phyloP scores from a whole-genome alignment of 1,140 invertebrate species.

The Hylaeus volcanicus region DNA sequence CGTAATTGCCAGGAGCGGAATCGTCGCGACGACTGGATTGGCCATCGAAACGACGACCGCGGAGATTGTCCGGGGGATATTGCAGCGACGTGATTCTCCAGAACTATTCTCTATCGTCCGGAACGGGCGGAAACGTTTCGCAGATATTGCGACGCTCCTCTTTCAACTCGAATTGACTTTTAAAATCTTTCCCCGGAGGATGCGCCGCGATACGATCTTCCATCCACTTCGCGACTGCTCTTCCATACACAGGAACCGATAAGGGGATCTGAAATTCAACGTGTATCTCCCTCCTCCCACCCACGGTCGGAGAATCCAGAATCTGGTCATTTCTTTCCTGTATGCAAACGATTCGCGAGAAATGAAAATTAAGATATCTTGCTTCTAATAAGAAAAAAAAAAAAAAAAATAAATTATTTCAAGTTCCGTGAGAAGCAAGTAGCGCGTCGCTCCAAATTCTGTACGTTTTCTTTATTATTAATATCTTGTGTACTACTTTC shows the following conservation, averaged over 20 bases:
- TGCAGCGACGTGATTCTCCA: background rate
- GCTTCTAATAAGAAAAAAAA: too few species aligned
- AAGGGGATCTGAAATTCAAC: background rate
- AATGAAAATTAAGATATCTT: background rate
- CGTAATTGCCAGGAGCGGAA: background rate
- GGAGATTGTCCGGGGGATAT: background rate
- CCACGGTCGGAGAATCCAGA: background rate
- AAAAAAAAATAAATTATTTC: too few species aligned
- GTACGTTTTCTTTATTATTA: too few species aligned
- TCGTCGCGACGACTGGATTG: background rate
- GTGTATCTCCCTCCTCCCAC: background rate
- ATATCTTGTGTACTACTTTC: too few species aligned
- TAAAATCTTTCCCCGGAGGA: conserved; percentile 2
- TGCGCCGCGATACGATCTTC: background rate
- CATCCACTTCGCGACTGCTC: background rate
- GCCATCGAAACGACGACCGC: background rate
- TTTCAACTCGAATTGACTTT: conserved; percentile 6
- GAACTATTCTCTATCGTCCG: background rate
- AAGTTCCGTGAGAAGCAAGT: too few species aligned
- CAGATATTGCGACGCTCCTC: background rate
- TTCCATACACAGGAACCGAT: background rate
- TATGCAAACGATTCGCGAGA: background rate
- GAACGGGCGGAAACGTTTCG: background rate
- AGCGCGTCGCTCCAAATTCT: too few species aligned
- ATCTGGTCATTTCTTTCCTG: background rate